Evolutionary conservation across 2,113 vertebrate species (phyloP).

Genomic region (Octodon degus): DNA sequence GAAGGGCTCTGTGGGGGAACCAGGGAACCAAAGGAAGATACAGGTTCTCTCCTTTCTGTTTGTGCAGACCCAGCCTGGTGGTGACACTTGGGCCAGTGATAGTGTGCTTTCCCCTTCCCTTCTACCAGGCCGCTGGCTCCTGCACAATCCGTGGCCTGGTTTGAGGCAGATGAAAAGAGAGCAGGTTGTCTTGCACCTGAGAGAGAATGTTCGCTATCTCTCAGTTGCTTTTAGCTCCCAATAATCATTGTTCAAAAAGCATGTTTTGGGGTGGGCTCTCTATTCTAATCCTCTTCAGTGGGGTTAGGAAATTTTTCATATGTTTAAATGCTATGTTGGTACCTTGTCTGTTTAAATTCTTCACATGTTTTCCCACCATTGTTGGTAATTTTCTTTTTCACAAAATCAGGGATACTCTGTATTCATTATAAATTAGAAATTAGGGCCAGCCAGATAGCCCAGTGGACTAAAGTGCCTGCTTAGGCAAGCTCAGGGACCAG

Average conservation of each 20-base stretch:
- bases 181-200: not conserved
- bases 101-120: not conserved
- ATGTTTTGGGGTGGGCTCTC: not conserved
- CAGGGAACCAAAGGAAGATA: not conserved
- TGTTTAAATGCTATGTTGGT: not conserved
- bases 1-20: not conserved
- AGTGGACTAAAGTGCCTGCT: too few relatives aligned
- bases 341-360: not conserved
- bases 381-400: not conserved
- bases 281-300: not conserved
- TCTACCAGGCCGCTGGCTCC: too few relatives aligned
- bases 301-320: not conserved
- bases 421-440: not conserved
- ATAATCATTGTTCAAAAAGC: not conserved
- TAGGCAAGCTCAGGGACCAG: too few relatives aligned
- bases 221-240: not conserved
- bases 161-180: not conserved
- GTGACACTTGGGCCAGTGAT: not conserved
- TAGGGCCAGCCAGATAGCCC: too few relatives aligned
- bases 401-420: not conserved
- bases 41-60: not conserved
- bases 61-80: not conserved
- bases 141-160: not conserved
- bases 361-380: not conserved
- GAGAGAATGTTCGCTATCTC: not conserved